Conservation (phyloP, 1,140 invertebrate genomes). For the Brachionus rubens region DNA sequence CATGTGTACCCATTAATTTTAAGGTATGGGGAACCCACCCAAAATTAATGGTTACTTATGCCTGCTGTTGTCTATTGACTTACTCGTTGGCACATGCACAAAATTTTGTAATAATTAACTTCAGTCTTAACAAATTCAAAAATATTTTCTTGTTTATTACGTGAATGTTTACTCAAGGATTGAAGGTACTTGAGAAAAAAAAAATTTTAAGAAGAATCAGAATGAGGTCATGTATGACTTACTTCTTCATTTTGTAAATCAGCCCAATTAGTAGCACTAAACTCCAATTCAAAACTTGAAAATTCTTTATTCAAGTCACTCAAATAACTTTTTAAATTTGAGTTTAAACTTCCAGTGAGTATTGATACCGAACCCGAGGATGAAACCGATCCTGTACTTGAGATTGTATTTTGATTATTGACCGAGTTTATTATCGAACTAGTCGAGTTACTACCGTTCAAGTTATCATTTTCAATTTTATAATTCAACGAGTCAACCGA, state of each 20-base stretch:
- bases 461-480: slow-evolving; percentile 13
- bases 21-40: too few species aligned
- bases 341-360: slow-evolving; percentile 15
- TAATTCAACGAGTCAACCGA: slow-evolving; percentile 18
- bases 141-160: slow-evolving; percentile 45
- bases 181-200: slow-evolving; percentile 19
- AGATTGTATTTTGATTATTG: not conserved
- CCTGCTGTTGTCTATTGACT: too few species aligned
- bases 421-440: slow-evolving; percentile 8
- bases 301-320: slow-evolving; percentile 33
- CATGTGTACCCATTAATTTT: too few species aligned
- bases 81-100: slow-evolving; percentile 41
- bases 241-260: slow-evolving; percentile 23
- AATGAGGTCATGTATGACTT: not conserved
- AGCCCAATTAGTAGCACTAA: slow-evolving; percentile 42
- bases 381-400: not conserved
- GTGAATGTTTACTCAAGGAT: slow-evolving; percentile 9
- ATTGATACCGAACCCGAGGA: not conserved
- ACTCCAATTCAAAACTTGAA: not conserved
- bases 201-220: not conserved
- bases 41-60: too few species aligned
- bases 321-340: slow-evolving; percentile 29
- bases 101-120: slow-evolving; percentile 45
- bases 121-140: slow-evolving; percentile 45
- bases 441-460: not conserved